Percentiles rank a stretch among this genome's conserved stretches.
phyloP scores from a whole-genome alignment of 1,140 invertebrate genomes.

The Drosophila nannoptera region DNA sequence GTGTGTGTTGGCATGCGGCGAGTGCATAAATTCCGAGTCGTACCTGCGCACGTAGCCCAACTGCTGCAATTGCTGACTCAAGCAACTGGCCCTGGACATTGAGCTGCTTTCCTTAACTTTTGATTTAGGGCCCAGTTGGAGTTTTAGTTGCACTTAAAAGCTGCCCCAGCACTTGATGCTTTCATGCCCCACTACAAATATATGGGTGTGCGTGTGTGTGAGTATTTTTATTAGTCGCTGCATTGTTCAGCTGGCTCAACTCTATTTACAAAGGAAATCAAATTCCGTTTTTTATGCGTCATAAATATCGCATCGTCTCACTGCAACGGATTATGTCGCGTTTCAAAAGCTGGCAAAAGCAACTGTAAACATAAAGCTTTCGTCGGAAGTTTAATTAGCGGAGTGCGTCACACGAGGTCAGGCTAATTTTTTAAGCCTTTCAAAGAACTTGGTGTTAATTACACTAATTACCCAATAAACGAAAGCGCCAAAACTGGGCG shows the following conservation, averaged over 20 bases:
- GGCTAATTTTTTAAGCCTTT: slow-evolving; percentile 32
- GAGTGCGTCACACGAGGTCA: slow-evolving; percentile 32
- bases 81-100: slow-evolving; percentile 36
- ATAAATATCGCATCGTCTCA: slow-evolving; percentile 23
- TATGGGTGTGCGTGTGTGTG: slow-evolving; percentile 5
- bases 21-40: slow-evolving; percentile 65
- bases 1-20: slow-evolving; percentile 39
- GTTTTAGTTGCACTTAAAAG: slow-evolving; percentile 41
- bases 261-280: slow-evolving; percentile 49
- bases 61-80: slow-evolving; percentile 32
- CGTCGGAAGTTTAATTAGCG: slow-evolving; percentile 36
- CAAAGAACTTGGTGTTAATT: slow-evolving; percentile 45
- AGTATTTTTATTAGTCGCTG: slow-evolving; percentile 55
- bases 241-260: slow-evolving; percentile 47
- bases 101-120: slow-evolving; percentile 56
- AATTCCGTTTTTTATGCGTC: slow-evolving; percentile 30
- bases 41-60: slow-evolving; percentile 50
- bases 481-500: slow-evolving; percentile 18
- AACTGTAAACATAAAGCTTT: slow-evolving; percentile 5
- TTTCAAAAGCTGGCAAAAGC: slow-evolving; percentile 1
- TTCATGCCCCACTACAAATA: slow-evolving; percentile 8
- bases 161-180: slow-evolving; percentile 9
- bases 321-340: neutral
- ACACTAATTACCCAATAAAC: slow-evolving; percentile 58
- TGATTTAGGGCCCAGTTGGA: slow-evolving; percentile 57